Evolutionary conservation across 2,888 invertebrate genomes (phyloP), one percentile per base, ranked within the genome.

Genomic region (Aproaerema taeniolella): DNA sequence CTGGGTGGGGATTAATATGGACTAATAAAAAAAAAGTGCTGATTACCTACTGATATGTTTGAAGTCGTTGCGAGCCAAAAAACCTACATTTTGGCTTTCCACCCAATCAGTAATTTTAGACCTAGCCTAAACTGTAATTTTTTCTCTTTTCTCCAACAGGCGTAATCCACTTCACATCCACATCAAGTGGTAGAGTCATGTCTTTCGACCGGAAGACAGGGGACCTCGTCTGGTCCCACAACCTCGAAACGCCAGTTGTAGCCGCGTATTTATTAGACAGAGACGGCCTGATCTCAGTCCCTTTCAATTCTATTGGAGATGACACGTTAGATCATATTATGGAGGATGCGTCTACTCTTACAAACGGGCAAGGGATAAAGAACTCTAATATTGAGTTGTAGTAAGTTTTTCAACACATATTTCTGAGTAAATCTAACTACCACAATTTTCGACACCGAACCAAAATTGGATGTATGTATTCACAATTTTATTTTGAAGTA

Each of bases 231-330:
- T 99, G 98, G 98, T 92, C 95, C 48, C 89, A 91, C 33, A 93
- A 97, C 70, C 90, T 96, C 26, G 92, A 91, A 38, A 96, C 96
- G 29, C 98, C 98, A 0, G 93, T 98, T 0, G 94, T 98, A 33
- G 97, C 95, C 0, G 91, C 96, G 45, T 99, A 97, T 69, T 75
- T 93, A 10, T 75, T 94, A 39, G 92, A 92, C 48, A 88, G 91
- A 12, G 92, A 93, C 36, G 94, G 95, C 1, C 88, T 97, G 36
- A 88, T 95, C 29, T 91, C 93, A 38, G 91, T 96, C 32, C 97
- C 97, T 0, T 96, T 97, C 74, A 95, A 95, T 35, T 95, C 95
- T 17, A 91, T 97, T 31, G 96, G 96, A 0, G 94, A 95, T 52
- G 93, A 94, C 55, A 96, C 97, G 0, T 87, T 97, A 41, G 89